A percentile compares a stretch with the other conserved stretches of the same genome.
These are phyloP conservation scores for Zaprionus obscuricornis DNA, from an alignment of 2,888 invertebrate species.

Conservation along the genomic window DNA sequence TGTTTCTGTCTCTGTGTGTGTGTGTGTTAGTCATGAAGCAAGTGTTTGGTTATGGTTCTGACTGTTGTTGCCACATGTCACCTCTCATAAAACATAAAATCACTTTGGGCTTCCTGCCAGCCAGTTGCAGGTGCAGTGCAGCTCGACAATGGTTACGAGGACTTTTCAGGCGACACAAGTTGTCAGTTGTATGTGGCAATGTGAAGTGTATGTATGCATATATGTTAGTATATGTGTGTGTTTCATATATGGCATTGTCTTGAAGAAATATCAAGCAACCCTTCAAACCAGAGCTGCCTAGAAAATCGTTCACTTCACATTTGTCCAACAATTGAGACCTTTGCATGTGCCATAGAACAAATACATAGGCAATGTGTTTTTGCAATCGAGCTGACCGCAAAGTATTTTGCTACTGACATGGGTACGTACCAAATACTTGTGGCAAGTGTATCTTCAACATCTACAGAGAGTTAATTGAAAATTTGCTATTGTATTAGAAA, in stretches of 20 bases:
- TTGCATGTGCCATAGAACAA: slow-evolving; percentile 25
- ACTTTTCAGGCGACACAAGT: slow-evolving; percentile 26
- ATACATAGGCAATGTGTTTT: slow-evolving; percentile 15
- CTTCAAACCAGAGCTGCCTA: slow-evolving; percentile 15
- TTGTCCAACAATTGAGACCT: slow-evolving; percentile 32
- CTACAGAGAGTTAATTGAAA: slow-evolving; percentile 28
- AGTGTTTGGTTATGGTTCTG: slow-evolving; percentile 38
- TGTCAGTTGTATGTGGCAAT: slow-evolving; percentile 43
- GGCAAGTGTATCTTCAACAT: not conserved
- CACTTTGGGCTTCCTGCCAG: slow-evolving; percentile 54
- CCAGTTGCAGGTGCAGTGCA: slow-evolving; percentile 44
- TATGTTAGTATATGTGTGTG: not conserved
- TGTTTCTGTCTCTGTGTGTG: slow-evolving; percentile 16
- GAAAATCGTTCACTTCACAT: not conserved
- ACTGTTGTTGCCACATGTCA: slow-evolving; percentile 73
- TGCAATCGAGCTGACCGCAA: slow-evolving; percentile 37
- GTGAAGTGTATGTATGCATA: slow-evolving; percentile 7
- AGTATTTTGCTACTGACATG: slow-evolving; percentile 46
- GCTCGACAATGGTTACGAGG: slow-evolving; percentile 27
- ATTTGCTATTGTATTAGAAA: slow-evolving; percentile 22
- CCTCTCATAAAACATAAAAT: slow-evolving; percentile 75
- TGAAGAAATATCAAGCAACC: slow-evolving; percentile 35
- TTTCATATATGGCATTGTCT: slow-evolving; percentile 34
- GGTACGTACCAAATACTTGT: slow-evolving; percentile 10
- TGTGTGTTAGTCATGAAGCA: slow-evolving; percentile 37